These are phyloP conservation scores for Nyctereutes procyonoides DNA, from an alignment of 2,113 vertebrate species.

Conservation along the genomic window DNA sequence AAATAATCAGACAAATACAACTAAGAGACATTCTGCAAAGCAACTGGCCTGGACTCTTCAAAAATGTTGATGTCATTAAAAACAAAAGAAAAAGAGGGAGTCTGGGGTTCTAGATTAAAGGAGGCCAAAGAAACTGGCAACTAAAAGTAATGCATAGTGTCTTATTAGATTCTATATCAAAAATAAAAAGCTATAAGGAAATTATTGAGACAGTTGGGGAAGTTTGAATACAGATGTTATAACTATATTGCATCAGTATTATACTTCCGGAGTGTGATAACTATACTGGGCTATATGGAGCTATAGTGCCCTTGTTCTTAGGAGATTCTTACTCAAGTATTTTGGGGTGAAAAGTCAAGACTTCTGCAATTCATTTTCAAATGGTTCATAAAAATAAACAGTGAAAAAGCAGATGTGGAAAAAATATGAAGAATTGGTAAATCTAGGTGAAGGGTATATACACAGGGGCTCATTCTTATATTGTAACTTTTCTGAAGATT, in stretches of 20 bases:
- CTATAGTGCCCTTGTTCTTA: background rate
- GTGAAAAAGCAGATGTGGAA: background rate
- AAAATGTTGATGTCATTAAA: slow-evolving; percentile 33
- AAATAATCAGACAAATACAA: slow-evolving; percentile 37
- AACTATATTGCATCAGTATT: background rate
- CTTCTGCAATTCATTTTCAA: background rate
- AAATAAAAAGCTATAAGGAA: slow-evolving; percentile 10
- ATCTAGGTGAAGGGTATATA: background rate
- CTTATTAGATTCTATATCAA: background rate
- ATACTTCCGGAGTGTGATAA: background rate
- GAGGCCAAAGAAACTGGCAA: background rate
- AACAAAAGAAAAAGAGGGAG: background rate
- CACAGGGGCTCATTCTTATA: background rate
- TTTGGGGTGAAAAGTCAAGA: background rate
- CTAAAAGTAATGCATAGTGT: background rate
- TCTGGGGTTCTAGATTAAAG: slow-evolving; percentile 6
- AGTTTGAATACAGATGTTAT: background rate
- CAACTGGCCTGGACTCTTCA: background rate
- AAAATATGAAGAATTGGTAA: background rate
- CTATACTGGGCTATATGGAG: background rate
- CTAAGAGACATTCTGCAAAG: slow-evolving; percentile 49
- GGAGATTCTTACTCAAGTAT: slow-evolving; percentile 21
- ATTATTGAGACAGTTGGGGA: background rate
- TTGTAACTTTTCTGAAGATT: slow-evolving; percentile 9
- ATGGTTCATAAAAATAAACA: background rate